These are phyloP conservation scores for Conus betulinus DNA, from an alignment of 1,140 invertebrate genomes.

Conservation along the genomic window DNA sequence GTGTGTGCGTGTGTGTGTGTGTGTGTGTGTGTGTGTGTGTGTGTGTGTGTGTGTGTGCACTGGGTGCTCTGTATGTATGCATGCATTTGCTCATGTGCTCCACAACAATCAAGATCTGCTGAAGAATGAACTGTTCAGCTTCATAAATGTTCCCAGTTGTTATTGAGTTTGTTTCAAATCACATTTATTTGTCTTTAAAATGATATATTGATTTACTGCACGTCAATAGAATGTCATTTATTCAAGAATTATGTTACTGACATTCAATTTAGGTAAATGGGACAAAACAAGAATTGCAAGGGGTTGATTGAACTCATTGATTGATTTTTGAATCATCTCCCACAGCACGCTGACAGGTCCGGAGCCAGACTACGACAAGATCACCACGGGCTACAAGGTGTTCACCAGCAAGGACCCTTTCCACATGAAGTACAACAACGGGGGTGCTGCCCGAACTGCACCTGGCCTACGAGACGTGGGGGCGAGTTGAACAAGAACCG, in stretches of 20 bases:
- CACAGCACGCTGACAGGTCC: conserved; percentile 67
- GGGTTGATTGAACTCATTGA: background rate
- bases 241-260: background rate
- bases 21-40: too few species aligned
- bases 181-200: too few species aligned
- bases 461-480: conserved; percentile 76
- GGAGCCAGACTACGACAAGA: conserved; percentile 73
- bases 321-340: conserved; percentile 27
- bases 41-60: too few species aligned
- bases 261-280: background rate
- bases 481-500: conserved; percentile 72
- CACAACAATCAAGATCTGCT: too few species aligned
- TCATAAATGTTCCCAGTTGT: too few species aligned
- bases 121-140: too few species aligned
- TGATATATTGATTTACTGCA: too few species aligned
- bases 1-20: too few species aligned
- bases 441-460: conserved; percentile 68
- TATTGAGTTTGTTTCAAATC: too few species aligned
- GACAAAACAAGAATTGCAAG: conserved; percentile 6
- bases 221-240: background rate
- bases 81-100: too few species aligned
- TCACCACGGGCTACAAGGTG: conserved; percentile 68
- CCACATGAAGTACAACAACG: conserved; percentile 65
- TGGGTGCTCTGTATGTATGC: too few species aligned
- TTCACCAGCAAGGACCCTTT: conserved; percentile 66